A percentile compares a stretch with the other conserved stretches of the same genome.
These are phyloP conservation scores for Vicugna pacos DNA, from an alignment of 2,113 vertebrate species.

Conservation along the genomic window DNA sequence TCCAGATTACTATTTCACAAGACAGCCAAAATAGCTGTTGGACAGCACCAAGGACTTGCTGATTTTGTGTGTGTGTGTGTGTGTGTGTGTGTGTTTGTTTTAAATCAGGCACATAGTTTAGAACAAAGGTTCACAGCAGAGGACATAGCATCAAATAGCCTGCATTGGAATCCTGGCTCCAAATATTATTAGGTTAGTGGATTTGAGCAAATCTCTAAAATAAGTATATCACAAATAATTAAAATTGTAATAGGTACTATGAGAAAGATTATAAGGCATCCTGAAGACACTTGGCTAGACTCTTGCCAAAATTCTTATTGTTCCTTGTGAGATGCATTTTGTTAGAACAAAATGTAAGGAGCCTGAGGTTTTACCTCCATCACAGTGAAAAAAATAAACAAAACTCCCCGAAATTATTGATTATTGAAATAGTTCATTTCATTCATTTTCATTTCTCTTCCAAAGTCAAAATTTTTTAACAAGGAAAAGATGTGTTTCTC, in stretches of 20 bases:
- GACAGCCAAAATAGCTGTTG: constrained; percentile 30
- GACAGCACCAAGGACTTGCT: constrained; percentile 55
- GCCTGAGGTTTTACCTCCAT: neutral
- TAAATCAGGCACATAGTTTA: constrained; percentile 7
- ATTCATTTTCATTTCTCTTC: neutral
- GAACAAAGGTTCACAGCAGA: neutral
- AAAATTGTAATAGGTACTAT: neutral
- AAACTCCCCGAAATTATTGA: neutral
- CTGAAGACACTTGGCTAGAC: neutral
- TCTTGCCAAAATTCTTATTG: neutral
- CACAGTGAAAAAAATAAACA: neutral
- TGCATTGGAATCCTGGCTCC: neutral
- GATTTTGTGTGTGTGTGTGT: neutral
- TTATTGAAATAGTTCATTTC: neutral
- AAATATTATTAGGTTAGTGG: neutral
- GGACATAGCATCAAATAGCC: neutral
- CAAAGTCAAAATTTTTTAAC: neutral
- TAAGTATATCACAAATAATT: neutral
- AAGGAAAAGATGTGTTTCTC: neutral
- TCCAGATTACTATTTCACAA: constrained; percentile 1
- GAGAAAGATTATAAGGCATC: neutral
- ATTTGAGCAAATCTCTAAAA: neutral
- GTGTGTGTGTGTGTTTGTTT: neutral
- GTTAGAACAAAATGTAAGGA: neutral
- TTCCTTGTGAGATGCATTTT: neutral